A percentile compares a stretch with the other conserved stretches of the same genome.
phyloP scores from a whole-genome alignment of 2,888 invertebrate species.

The Dolichopus griseipennis region DNA sequence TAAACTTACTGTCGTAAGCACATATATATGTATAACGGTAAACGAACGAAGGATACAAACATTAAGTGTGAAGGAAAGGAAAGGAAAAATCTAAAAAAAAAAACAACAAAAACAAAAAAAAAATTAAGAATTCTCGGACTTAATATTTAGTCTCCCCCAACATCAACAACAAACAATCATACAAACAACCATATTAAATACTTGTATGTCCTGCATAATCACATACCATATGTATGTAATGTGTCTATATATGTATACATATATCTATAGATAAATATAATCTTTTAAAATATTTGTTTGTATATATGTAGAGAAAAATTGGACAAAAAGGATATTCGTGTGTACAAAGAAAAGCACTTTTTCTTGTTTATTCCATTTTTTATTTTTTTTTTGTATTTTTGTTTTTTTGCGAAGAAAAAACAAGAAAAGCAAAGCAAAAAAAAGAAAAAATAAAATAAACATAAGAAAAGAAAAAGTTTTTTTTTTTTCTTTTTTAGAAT shows the following conservation, averaged over 20 bases:
- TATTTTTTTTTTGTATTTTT: not conserved
- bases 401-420: not conserved
- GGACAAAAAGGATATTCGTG: not conserved
- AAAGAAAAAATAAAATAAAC: not conserved
- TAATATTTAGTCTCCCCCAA: not conserved
- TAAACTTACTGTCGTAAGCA: not conserved
- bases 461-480: not conserved
- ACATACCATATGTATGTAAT: not conserved
- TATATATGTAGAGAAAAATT: not conserved
- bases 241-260: not conserved
- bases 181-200: not conserved
- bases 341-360: constrained; percentile 1
- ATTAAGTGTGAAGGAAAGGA: not conserved
- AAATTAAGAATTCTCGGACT: constrained; percentile 2
- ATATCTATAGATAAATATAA: not conserved
- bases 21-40: too few relatives aligned
- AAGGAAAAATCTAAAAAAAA: not conserved
- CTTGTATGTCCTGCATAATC: not conserved
- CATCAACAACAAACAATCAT: constrained; percentile 1
- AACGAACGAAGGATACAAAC: not conserved
- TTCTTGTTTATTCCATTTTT: too few relatives aligned
- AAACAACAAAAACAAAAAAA: not conserved
- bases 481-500: not conserved
- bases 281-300: not conserved
- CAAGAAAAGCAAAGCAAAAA: not conserved